phyloP scores from a whole-genome alignment of 2,113 vertebrate genomes.

The Melanerpes formicivorus region DNA sequence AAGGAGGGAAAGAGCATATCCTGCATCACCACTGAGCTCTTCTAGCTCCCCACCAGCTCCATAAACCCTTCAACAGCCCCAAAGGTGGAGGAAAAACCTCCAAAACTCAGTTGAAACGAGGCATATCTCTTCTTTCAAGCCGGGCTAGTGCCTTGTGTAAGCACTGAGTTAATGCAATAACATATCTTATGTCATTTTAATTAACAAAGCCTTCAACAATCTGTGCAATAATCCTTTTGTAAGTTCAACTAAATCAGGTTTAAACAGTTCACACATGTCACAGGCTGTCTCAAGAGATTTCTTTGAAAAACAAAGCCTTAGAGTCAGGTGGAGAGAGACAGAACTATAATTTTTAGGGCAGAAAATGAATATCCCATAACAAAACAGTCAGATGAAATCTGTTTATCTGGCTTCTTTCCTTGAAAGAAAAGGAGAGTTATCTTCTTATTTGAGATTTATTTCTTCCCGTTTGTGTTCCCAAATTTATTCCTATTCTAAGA shows the following conservation, averaged over 20 bases:
- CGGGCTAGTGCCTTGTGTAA: background rate
- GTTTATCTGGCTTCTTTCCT: background rate
- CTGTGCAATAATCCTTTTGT: background rate
- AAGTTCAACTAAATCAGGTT: background rate
- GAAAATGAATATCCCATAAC: background rate
- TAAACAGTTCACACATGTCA: background rate
- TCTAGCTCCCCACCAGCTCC: background rate
- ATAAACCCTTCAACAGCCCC: background rate
- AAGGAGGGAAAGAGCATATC: background rate
- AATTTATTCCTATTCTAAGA: background rate
- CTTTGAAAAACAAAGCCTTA: background rate
- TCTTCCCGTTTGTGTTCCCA: background rate
- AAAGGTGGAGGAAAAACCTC: background rate
- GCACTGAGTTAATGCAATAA: background rate
- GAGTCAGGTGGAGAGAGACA: background rate
- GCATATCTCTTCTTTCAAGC: background rate
- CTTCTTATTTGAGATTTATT: background rate
- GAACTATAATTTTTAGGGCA: background rate
- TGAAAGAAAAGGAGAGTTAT: background rate
- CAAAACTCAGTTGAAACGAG: background rate
- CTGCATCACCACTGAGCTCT: background rate
- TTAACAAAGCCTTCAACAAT: background rate
- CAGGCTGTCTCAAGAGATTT: background rate
- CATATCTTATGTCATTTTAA: background rate
- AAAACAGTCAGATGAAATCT: background rate